Evolutionary conservation across 2,113 vertebrate species (phyloP).

Genomic region (Crotalus viridis): DNA sequence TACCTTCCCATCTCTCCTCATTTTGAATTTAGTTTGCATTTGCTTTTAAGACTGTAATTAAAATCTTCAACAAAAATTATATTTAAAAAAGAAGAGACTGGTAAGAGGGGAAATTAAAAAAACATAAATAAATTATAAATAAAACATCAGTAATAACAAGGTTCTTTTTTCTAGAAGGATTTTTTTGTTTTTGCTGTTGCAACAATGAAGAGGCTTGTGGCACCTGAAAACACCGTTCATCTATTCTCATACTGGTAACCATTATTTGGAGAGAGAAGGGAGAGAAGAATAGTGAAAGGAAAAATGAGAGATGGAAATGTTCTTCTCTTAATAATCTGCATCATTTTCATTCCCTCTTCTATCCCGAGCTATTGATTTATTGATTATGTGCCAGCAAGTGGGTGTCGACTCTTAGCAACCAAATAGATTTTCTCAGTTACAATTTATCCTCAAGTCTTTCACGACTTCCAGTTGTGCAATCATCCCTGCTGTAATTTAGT

Average conservation of each 20-base stretch:
- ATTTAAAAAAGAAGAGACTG: neutral
- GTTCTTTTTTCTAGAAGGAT: neutral
- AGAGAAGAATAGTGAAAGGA: neutral
- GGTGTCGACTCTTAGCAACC: neutral
- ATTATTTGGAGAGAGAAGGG: neutral
- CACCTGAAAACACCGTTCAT: neutral
- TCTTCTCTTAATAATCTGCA: neutral
- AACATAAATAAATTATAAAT: neutral
- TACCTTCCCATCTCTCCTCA: neutral
- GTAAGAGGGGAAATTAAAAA: neutral
- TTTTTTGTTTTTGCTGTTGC: neutral
- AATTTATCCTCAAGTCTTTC: neutral
- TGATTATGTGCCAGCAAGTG: neutral
- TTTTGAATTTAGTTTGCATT: neutral
- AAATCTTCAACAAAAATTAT: neutral
- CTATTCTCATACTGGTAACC: neutral
- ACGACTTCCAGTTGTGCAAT: neutral
- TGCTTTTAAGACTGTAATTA: neutral
- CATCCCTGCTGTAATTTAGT: neutral
- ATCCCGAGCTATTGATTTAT: neutral
- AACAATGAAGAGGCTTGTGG: neutral
- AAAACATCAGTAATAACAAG: neutral
- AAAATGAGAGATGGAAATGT: neutral
- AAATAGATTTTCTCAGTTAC: neutral
- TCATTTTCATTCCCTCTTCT: neutral